Conservation (phyloP, 2,888 invertebrate species). For the Odontomyia ornata region DNA sequence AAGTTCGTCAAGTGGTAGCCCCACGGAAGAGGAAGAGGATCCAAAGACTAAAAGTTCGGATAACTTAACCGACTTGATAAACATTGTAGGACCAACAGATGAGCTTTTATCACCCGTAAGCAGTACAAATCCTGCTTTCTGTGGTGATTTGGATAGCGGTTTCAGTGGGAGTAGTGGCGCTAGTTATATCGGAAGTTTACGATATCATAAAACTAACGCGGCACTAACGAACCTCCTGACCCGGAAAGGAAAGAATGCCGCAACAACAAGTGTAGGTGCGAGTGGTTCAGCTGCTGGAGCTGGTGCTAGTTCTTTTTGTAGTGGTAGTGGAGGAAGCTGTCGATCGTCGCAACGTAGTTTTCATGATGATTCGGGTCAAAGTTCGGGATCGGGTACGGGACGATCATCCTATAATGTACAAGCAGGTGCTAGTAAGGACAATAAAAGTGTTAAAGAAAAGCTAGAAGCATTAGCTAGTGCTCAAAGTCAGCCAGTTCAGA, state of each 20-base stretch:
- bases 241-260: conserved; percentile 8
- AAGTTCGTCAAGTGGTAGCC: conserved; percentile 66
- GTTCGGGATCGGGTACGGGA: conserved; percentile 52
- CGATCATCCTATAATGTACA: conserved; percentile 65
- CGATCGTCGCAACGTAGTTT: conserved; percentile 60
- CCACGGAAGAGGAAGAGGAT: conserved; percentile 61
- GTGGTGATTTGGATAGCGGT: conserved; percentile 77
- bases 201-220: conserved; percentile 64
- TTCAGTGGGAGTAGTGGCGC: conserved; percentile 86
- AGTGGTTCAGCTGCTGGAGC: conserved; percentile 60
- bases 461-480: conserved; percentile 62
- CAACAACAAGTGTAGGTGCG: neutral
- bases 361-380: conserved; percentile 51
- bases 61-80: conserved; percentile 72
- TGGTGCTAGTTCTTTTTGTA: conserved; percentile 60
- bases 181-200: conserved; percentile 78
- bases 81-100: conserved; percentile 74
- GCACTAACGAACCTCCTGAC: conserved; percentile 56
- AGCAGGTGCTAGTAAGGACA: conserved; percentile 51
- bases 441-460: conserved; percentile 57
- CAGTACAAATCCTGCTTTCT: conserved; percentile 64
- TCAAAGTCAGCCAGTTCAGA: conserved; percentile 53
- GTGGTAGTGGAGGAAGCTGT: conserved; percentile 53
- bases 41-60: conserved; percentile 65
- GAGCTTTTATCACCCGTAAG: conserved; percentile 76